A percentile compares a stretch with the other conserved stretches of the same genome.
Evolutionary conservation across 1,140 invertebrate genomes (phyloP).

Genomic region (Saxidomus purpurata): DNA sequence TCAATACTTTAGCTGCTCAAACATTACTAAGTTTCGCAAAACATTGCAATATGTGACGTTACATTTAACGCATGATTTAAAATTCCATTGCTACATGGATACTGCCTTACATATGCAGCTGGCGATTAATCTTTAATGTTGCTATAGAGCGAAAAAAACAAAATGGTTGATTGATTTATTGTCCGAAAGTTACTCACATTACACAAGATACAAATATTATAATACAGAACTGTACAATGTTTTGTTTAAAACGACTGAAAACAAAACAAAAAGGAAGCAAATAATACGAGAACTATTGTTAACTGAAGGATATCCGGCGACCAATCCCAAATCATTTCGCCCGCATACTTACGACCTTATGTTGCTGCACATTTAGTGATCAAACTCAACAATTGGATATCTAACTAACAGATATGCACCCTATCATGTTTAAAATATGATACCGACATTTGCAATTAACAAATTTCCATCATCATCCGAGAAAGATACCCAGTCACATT

Average conservation of each 20-base stretch:
- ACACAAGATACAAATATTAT: neutral
- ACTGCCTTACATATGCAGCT: neutral
- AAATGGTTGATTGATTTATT: neutral
- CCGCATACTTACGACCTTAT: neutral
- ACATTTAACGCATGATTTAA: neutral
- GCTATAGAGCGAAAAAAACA: neutral
- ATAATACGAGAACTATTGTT: neutral
- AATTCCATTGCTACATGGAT: neutral
- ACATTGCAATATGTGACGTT: too few relatives aligned
- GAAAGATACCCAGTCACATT: neutral
- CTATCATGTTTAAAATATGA: conserved; percentile 6
- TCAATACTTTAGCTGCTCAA: too few relatives aligned
- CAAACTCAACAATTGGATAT: neutral
- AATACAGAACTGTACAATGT: neutral
- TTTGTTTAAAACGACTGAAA: neutral
- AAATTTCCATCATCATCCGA: conserved; percentile 48
- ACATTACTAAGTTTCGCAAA: too few relatives aligned
- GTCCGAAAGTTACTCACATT: neutral
- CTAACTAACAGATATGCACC: conserved; percentile 4
- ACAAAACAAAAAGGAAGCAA: neutral
- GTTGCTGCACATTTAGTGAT: neutral
- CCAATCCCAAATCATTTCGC: neutral
- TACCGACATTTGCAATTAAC: conserved; percentile 54
- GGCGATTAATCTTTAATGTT: neutral
- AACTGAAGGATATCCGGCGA: neutral